Base-by-base conservation (phyloP, 2,797 vertebrate species). In the Platalea minor region DNA sequence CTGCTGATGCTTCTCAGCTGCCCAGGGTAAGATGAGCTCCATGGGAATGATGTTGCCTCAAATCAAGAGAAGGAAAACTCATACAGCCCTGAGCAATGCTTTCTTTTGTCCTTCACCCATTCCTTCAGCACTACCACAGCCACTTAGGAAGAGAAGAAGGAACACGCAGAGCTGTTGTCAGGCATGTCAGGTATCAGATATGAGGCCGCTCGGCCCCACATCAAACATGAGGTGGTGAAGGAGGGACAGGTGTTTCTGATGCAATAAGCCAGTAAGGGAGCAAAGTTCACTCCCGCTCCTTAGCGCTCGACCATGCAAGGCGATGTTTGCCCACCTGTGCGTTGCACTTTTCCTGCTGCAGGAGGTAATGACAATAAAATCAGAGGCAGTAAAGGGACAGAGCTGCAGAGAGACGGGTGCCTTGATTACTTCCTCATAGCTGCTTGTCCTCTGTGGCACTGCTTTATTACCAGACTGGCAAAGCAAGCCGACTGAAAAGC, bases 391-490 rank as follows among this genome's bases (percentile, higher is more conserved):
- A 92, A 97, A 96, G n/a, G 56, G 43, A 61, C 31, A 50, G 59
- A 63, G 69, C 3, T 74, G 59, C 61, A 80, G 83, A 74, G 64
- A 77, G 35, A 56, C 41, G 0, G 0, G 16, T 50, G 72, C 48
- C 35, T 93, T n/a, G 50, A 92, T 77, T 83, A 84, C 81, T 95
- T 96, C 95, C 93, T 92, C 39, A 78, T 72, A 89, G 81, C 76
- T 1, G 0, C 67, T 85, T 50, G 17, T 61, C 57, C 53, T 85
- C 63, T 64, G 35, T 0, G 0, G 35, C 37, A 41, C 26, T 0
- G 3, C 53, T 92, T 95, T 45, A 39, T 72, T 68, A 29, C 65
- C 29, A 82, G 46, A 65, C 0, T 0, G 12, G 72, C 48, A 89
- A 84, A 95, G 64, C 60, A 51, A 86, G 48, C 56, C 0, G 0